Base-by-base conservation (phyloP, 2,888 invertebrate genomes). In the Drosophila lacicola region DNA sequence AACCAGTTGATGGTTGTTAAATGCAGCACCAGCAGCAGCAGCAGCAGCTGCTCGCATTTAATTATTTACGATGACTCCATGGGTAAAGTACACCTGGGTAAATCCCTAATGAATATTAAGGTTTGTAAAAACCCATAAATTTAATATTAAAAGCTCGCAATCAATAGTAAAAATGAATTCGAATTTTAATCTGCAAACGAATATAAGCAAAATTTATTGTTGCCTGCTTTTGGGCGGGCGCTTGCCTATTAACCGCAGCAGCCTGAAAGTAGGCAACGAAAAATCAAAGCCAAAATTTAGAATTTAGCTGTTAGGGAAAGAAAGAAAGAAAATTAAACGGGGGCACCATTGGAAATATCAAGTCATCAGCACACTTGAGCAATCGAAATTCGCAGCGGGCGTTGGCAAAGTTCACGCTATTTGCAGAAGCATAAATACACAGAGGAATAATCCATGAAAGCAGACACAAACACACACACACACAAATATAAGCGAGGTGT, bases 381-480 rank as follows among this genome's bases (percentile, higher is more conserved):
- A 78, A 74, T 89, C 82, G 71, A 57, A 73, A 79, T 77, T 71
- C 88, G 39, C 84, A 88, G 89, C 88, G 70, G 88, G 88, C 46
- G 44, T 19, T 70, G 62, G 57, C 66, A 73, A 86, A 87, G 74
- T 88, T 85, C 89, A 88, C 82, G 88, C 84, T 89, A 85, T 69
- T 84, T 82, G 77, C 89, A 88, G 82, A 62, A 62, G 53, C 70
- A 70, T 70, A 73, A 80, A 73, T 53, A 65, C 73, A 70, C 55
- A 65, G 55, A 47, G 44, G 47, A 44, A 66, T 25, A 8, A 50
- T 29, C 25, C 45, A 82, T 34, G 47, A 54, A 57, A 51, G 53
- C 60, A 50, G n/a, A 13, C 25, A 53, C 58, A 36, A 34, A 51
- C 34, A 65, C 25, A 37, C 2, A 21, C 1, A 10, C 17, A 19